Percentiles rank a stretch among this genome's conserved stretches.
Evolutionary conservation across 2,113 vertebrate species (phyloP).

Genomic region (Platanista minor): DNA sequence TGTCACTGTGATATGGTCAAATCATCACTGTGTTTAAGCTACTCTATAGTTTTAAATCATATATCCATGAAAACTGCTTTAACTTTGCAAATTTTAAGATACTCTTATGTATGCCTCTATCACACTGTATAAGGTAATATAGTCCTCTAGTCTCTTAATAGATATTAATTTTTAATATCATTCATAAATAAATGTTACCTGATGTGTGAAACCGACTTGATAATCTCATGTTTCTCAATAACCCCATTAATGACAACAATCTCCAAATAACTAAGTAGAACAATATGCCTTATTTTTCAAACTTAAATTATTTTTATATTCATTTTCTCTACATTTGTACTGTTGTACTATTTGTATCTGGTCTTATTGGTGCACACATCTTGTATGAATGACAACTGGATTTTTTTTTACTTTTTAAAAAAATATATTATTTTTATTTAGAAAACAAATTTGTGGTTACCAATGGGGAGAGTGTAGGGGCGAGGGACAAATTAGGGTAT

Average conservation of each 20-base stretch:
- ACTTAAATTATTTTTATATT: constrained; percentile 7
- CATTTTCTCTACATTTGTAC: neutral
- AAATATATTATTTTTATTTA: neutral
- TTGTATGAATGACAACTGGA: neutral
- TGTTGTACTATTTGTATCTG: neutral
- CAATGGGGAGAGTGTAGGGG: neutral
- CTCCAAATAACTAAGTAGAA: neutral
- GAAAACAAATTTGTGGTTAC: neutral
- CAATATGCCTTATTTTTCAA: neutral
- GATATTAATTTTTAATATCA: neutral
- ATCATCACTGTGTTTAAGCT: neutral
- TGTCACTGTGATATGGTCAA: neutral
- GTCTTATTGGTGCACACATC: neutral
- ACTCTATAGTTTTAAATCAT: neutral
- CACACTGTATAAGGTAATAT: neutral
- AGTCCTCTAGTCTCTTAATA: neutral
- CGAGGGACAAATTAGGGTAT: neutral
- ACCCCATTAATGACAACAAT: neutral
- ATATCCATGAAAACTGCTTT: neutral
- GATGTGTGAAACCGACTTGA: neutral
- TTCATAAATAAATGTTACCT: constrained; percentile 5
- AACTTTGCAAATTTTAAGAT: neutral
- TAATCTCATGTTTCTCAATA: neutral
- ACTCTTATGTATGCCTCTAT: neutral
- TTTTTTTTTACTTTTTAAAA: neutral